phyloP scores from a whole-genome alignment of 2,113 vertebrate genomes.

The Azemiops feae region DNA sequence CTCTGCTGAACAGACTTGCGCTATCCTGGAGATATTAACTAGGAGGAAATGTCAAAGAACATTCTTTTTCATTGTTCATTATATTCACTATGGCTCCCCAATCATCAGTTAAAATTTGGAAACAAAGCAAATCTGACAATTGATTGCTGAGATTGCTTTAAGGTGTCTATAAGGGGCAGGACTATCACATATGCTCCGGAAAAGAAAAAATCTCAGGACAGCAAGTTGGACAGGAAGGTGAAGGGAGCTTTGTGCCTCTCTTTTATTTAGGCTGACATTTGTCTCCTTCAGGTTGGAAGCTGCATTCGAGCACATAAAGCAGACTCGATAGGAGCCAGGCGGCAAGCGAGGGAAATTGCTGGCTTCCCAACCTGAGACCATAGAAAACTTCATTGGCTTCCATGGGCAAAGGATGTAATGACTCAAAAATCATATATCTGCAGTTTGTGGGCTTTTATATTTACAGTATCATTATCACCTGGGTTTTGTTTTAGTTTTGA shows the following conservation, averaged over 20 bases:
- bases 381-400: neutral
- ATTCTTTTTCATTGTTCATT: neutral
- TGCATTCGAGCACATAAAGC: neutral
- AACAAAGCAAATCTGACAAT: neutral
- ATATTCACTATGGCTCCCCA: neutral
- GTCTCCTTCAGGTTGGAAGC: neutral
- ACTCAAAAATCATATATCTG: neutral
- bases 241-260: neutral
- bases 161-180: neutral
- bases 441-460: neutral
- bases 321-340: neutral
- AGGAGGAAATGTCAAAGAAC: neutral
- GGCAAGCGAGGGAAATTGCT: neutral
- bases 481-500: neutral
- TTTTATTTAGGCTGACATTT: neutral
- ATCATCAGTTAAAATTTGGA: neutral
- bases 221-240: neutral
- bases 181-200: neutral
- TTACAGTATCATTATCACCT: neutral
- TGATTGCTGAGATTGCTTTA: neutral
- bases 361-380: neutral
- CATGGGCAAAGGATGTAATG: neutral
- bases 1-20: neutral
- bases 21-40: neutral
- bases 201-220: neutral